Evolutionary conservation across 2,113 vertebrate species (phyloP).

Genomic region (Archocentrus centrarchus): DNA sequence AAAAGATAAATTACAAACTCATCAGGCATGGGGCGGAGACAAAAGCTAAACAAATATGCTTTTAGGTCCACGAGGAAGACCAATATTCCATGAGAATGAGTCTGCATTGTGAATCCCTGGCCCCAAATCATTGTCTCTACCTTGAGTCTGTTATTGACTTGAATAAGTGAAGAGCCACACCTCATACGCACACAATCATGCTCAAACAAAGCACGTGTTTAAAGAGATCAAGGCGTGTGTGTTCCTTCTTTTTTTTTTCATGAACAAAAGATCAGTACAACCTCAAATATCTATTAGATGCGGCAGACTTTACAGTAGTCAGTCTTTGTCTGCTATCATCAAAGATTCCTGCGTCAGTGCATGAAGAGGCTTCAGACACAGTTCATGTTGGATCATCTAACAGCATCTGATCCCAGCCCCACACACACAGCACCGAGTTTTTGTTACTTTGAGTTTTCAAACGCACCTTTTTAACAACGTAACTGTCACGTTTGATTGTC

Average conservation of each 20-base stretch:
- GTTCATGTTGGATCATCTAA: not conserved
- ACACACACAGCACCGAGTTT: too few species aligned
- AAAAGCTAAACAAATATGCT: constrained; percentile 1
- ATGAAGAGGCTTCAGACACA: not conserved
- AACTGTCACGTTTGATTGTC: not conserved
- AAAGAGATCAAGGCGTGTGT: constrained; percentile 52
- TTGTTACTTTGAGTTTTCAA: too few species aligned
- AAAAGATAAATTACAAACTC: constrained; percentile 23
- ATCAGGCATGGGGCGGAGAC: not conserved
- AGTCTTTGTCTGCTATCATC: constrained; percentile 1
- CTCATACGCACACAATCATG: constrained; percentile 26
- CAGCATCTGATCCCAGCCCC: not conserved
- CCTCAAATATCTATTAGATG: constrained; percentile 8
- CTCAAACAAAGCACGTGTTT: constrained; percentile 46
- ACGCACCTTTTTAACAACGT: too few species aligned
- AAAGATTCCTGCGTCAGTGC: not conserved
- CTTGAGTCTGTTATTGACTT: constrained; percentile 18
- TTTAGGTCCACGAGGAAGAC: not conserved
- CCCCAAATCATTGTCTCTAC: constrained; percentile 22
- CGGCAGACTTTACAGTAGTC: constrained; percentile 4
- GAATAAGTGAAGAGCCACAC: constrained; percentile 48
- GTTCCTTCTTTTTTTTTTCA: not conserved
- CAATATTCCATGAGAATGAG: constrained; percentile 14
- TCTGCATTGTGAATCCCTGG: not conserved
- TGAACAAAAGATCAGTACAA: constrained; percentile 55